phyloP scores from a whole-genome alignment of 2,797 vertebrate species.

The Scyliorhinus canicula region DNA sequence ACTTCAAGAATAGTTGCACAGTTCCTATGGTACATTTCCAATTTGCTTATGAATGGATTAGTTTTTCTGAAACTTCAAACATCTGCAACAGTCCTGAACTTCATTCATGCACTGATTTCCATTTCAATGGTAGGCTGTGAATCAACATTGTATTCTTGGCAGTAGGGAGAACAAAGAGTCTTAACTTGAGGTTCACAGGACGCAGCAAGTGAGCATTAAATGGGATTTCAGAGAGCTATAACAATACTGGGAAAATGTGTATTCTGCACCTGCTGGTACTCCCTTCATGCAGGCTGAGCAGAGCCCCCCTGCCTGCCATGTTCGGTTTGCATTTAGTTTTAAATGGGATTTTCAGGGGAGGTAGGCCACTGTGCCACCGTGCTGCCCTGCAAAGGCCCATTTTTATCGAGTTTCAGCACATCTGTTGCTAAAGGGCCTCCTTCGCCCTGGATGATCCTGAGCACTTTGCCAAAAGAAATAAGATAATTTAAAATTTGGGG shows the following conservation, averaged over 20 bases:
- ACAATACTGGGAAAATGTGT: conserved; percentile 22
- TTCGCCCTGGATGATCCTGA: background rate
- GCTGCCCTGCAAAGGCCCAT: background rate
- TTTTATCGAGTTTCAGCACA: background rate
- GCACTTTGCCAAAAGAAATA: background rate
- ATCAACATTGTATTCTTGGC: conserved; percentile 63
- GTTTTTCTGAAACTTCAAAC: background rate
- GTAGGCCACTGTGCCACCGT: too few relatives aligned
- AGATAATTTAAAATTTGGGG: too few relatives aligned
- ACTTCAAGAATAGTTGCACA: background rate
- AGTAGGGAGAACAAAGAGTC: conserved; percentile 51
- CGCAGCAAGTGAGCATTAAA: background rate
- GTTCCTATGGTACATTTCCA: conserved; percentile 1
- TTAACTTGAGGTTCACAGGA: background rate
- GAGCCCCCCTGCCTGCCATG: too few relatives aligned
- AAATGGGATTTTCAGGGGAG: background rate
- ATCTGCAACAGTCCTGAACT: conserved; percentile 28
- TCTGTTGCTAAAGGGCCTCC: background rate
- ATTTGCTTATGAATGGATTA: conserved; percentile 1
- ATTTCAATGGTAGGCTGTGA: conserved; percentile 47
- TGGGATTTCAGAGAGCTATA: background rate
- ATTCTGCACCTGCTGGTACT: conserved; percentile 14
- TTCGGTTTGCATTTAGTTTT: background rate
- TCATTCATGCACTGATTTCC: conserved; percentile 42
- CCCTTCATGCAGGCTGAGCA: background rate